Conservation (phyloP, 2,113 vertebrate genomes). For the Cyanocitta stelleri region DNA sequence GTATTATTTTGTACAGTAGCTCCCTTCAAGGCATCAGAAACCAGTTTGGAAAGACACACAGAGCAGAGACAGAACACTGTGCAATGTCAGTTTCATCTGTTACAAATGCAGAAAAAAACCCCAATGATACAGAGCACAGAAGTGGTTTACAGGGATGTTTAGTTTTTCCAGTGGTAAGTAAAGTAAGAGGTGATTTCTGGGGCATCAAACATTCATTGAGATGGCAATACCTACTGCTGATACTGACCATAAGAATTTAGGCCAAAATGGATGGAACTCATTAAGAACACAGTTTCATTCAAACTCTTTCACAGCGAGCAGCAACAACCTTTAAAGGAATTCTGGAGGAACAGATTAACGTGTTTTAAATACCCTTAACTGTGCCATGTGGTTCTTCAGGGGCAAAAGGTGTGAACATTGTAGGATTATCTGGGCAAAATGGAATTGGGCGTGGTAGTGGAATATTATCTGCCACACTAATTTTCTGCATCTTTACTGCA, state of each 20-base stretch:
- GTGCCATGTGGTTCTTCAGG: background rate
- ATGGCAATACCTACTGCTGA: background rate
- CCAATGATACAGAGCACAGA: background rate
- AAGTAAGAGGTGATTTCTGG: background rate
- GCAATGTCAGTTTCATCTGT: background rate
- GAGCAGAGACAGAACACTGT: background rate
- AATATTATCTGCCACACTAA: background rate
- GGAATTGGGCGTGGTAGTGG: rapidly evolving
- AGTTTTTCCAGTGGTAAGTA: background rate
- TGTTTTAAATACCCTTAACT: background rate
- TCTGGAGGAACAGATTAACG: background rate
- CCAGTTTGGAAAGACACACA: background rate
- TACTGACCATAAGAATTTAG: background rate
- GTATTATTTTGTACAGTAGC: background rate
- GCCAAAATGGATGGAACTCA: background rate
- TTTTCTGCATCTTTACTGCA: background rate
- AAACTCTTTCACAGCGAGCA: background rate
- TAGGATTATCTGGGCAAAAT: background rate
- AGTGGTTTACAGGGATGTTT: background rate
- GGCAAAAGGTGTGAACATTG: rapidly evolving
- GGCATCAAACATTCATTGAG: background rate
- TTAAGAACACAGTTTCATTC: background rate
- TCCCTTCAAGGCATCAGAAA: background rate
- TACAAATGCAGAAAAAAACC: background rate
- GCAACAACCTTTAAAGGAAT: background rate